Base-by-base conservation (phyloP, 35 echinoderm and acorn worm genomes). In the Apostichopus parvimensis region DNA sequence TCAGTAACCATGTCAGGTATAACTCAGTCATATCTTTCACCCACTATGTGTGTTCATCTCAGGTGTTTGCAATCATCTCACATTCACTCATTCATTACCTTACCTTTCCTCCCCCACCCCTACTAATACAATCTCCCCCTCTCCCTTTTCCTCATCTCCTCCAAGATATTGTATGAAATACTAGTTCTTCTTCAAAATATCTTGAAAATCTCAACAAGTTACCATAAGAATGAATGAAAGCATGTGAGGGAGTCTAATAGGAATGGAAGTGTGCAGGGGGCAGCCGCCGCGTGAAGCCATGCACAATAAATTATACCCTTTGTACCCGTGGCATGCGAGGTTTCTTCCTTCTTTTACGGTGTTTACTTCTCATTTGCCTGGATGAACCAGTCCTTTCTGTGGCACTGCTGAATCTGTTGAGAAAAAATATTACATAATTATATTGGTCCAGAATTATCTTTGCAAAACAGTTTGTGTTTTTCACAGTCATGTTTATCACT, bases 371-470 rank as follows among this genome's bases (percentile, higher is more conserved):
- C 94, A 98, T 94, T 64, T 88, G 93, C 65, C 96, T 80, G 26
- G 93, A 92, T 10, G 92, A 93, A 71, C 93, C 92, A 53, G 94
- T 95, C n/a, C 93, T 66, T 94, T 98, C 96, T 87, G 96, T 98
- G 91, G 94, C 94, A 94, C 96, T 98, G 83, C 94, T 98, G 87
- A 98, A 98, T 95, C 96, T 95, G 91, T 62, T 85, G 20, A 12
- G 24, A 64, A 21, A 61, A 12, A 61, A 61, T 61, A 45, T 4
- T 4, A 45, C 34, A 45, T 45, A 4, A 45, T 45, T 45, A 45
- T 45, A 45, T 45, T 4, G 34, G 1, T 45, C 34, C 34, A 4
- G 34, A 45, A 45, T 45, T 4, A 45, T 45, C 34, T 45, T 45
- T 45, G 34, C 2, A 45, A 45, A 45, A 45, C 34, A 28, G 26